Percentiles rank a stretch among this genome's conserved stretches.
phyloP scores from a whole-genome alignment of 2,797 vertebrate genomes.

The Sebastes vulpes region DNA sequence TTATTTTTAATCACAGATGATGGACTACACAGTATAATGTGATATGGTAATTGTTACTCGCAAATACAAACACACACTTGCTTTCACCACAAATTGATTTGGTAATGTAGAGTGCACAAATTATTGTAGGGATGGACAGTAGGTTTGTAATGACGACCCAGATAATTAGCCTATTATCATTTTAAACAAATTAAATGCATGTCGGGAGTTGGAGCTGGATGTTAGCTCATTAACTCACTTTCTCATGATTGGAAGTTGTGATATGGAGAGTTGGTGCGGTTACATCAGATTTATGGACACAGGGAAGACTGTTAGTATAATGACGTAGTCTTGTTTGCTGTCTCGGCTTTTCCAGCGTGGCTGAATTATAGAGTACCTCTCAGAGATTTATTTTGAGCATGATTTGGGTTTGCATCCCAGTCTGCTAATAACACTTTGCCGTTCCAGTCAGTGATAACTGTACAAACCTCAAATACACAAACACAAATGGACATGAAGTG shows the following conservation, averaged over 20 bases:
- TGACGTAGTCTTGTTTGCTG: conserved; percentile 50
- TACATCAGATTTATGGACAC: conserved; percentile 42
- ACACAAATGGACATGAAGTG: conserved; percentile 25
- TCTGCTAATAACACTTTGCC: conserved; percentile 70
- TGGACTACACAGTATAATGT: conserved; percentile 42
- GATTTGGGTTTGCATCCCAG: conserved; percentile 63
- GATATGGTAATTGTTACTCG: conserved; percentile 57
- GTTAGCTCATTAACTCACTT: conserved; percentile 61
- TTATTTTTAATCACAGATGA: conserved; percentile 60
- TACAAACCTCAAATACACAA: conserved; percentile 57
- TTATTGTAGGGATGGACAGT: conserved; percentile 50
- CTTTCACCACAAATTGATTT: conserved; percentile 60
- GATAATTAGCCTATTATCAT: conserved; percentile 70
- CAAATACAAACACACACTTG: conserved; percentile 39
- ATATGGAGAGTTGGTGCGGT: conserved; percentile 23
- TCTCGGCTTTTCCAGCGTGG: conserved; percentile 50
- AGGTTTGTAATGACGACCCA: conserved; percentile 62
- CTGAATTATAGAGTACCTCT: conserved; percentile 69
- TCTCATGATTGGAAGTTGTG: conserved; percentile 13
- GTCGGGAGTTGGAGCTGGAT: conserved; percentile 33
- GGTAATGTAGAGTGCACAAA: conserved; percentile 46
- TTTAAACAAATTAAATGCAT: conserved; percentile 68
- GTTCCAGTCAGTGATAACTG: conserved; percentile 64
- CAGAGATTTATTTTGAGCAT: conserved; percentile 71
- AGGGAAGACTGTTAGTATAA: conserved; percentile 10